Percentiles rank a stretch among this genome's conserved stretches.
These are phyloP conservation scores for Ommatoiulus sabulosus DNA, from an alignment of 2,888 invertebrate species.

Conservation along the genomic window DNA sequence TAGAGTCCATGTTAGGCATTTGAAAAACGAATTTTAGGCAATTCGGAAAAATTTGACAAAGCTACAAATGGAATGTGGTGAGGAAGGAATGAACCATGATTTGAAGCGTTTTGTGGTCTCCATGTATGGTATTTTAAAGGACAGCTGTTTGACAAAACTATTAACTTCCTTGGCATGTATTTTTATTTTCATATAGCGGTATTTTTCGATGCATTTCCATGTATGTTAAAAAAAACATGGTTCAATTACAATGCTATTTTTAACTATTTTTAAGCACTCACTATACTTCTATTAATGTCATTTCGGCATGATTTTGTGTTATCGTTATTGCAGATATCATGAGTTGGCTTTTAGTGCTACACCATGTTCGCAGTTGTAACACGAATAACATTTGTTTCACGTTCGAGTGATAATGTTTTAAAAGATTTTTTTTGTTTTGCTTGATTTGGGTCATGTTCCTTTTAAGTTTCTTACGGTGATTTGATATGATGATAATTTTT, in stretches of 20 bases:
- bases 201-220: not conserved
- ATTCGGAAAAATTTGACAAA: too few species aligned
- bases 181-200: not conserved
- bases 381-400: slow-evolving; percentile 10
- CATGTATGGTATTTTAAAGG: not conserved
- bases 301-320: not conserved
- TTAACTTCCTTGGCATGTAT: not conserved
- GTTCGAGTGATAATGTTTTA: not conserved
- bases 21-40: too few species aligned
- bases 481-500: not conserved
- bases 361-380: not conserved
- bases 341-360: slow-evolving; percentile 2
- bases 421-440: not conserved
- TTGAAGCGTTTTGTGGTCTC: not conserved
- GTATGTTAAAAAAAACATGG: not conserved
- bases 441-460: not conserved
- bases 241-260: not conserved
- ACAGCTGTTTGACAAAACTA: not conserved
- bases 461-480: not conserved
- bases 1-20: too few species aligned
- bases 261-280: not conserved
- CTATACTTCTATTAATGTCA: not conserved
- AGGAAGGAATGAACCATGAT: not conserved
- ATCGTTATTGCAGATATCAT: not conserved
- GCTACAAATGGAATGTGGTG: too few species aligned